phyloP scores from a whole-genome alignment of 2,797 vertebrate species.

The Kryptopterus vitreolus region DNA sequence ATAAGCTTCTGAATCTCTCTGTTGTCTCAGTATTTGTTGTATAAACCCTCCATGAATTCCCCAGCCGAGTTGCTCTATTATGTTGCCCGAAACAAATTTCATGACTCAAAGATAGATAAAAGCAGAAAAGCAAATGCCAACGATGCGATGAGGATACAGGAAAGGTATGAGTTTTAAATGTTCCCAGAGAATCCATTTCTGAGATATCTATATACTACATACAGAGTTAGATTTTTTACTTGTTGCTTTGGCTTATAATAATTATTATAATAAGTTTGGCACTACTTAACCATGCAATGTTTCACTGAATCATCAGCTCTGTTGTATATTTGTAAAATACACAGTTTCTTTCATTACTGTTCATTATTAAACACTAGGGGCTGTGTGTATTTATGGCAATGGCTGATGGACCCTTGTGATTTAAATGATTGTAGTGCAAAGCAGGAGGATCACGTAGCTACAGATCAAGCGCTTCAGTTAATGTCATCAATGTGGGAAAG shows the following conservation, averaged over 20 bases:
- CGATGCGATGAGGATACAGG: background rate
- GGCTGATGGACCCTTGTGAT: background rate
- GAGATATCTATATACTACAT: too few relatives aligned
- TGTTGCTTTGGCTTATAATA: background rate
- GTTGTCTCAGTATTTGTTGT: constrained; percentile 27
- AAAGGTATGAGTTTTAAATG: background rate
- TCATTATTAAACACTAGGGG: background rate
- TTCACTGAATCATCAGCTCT: background rate
- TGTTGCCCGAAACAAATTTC: constrained; percentile 21
- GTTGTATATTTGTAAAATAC: background rate
- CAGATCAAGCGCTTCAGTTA: background rate
- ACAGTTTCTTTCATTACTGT: background rate
- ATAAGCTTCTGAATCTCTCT: constrained; percentile 35
- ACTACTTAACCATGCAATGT: background rate
- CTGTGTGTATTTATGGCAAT: background rate
- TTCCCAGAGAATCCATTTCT: background rate
- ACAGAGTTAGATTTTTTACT: background rate
- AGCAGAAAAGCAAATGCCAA: background rate
- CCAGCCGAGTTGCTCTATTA: constrained; percentile 21
- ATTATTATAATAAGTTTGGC: background rate
- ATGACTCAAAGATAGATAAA: background rate
- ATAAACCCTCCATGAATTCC: constrained; percentile 30
- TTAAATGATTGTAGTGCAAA: background rate
- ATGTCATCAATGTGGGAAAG: background rate
- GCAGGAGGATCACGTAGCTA: background rate